phyloP scores from a whole-genome alignment of 2,113 vertebrate species.

The Gobius niger region DNA sequence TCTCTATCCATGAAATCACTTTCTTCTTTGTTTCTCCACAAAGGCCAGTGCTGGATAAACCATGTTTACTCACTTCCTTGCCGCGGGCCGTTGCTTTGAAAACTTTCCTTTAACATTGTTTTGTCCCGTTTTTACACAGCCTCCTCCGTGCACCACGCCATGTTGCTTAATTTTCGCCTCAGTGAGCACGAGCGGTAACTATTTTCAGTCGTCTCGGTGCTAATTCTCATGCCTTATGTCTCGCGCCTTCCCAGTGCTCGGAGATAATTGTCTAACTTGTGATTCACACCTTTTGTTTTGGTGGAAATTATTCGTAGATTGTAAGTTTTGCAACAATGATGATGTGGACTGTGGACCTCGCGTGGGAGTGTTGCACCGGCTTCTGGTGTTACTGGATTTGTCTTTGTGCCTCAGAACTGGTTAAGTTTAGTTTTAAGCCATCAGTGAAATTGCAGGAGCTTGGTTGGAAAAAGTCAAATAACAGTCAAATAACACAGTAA shows the following conservation, averaged over 20 bases:
- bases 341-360: no score
- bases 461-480: no score
- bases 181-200: conserved; percentile 37
- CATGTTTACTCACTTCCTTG: conserved; percentile 18
- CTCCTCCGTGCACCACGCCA: background rate
- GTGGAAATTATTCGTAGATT: conserved; percentile 1
- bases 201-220: background rate
- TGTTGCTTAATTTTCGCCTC: conserved; percentile 22
- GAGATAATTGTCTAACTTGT: conserved; percentile 3
- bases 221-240: conserved; percentile 21
- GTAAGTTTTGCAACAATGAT: no score
- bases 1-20: background rate
- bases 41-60: background rate
- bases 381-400: no score
- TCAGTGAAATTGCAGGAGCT: no score
- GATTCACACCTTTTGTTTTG: background rate
- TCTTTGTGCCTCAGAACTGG: no score
- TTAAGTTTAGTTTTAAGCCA: no score
- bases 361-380: no score
- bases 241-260: background rate
- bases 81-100: conserved; percentile 38
- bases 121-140: conserved; percentile 32
- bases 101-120: conserved; percentile 46
- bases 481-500: no score
- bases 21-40: conserved; percentile 6